A percentile compares a stretch with the other conserved stretches of the same genome.
These are phyloP conservation scores for Acropternis orthonyx DNA, from an alignment of 2,797 vertebrate species.

Conservation along the genomic window DNA sequence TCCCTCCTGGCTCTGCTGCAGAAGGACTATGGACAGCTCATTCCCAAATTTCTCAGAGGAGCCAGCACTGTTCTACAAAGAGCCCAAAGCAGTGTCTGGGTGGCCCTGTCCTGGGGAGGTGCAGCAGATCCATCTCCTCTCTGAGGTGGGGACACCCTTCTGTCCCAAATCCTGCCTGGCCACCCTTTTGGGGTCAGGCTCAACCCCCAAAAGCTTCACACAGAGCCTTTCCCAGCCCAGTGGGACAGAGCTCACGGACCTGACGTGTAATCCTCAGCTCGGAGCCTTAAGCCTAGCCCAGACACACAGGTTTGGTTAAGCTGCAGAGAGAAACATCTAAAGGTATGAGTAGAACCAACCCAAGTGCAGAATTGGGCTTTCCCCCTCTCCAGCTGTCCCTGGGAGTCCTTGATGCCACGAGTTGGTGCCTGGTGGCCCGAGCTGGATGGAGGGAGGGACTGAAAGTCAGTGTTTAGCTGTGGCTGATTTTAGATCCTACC, in stretches of 20 bases:
- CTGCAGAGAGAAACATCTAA: neutral
- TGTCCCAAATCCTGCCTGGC: neutral
- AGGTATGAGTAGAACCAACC: fast-evolving
- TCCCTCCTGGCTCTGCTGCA: neutral
- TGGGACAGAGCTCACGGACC: neutral
- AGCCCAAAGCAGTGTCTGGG: neutral
- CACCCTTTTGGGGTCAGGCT: neutral
- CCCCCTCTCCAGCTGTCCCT: neutral
- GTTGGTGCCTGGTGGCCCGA: neutral
- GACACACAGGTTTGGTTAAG: neutral
- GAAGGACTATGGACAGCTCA: neutral
- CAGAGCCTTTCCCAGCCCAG: neutral
- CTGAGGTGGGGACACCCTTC: neutral
- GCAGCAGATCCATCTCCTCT: neutral
- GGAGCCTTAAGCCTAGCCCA: neutral
- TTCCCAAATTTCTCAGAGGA: fast-evolving
- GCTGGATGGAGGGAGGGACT: neutral
- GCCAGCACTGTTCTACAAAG: fast-evolving
- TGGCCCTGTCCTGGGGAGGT: neutral
- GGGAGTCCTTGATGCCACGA: fast-evolving
- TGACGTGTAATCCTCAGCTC: fast-evolving
- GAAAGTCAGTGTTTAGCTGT: neutral
- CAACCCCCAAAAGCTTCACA: neutral
- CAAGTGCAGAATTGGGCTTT: fast-evolving
- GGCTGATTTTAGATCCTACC: conserved; percentile 8